These are phyloP conservation scores for Aurelia aurita complex sp. Pacific DNA, from an alignment of 30 jellyfish, hydroid and myxozoan species.

Conservation along the genomic window DNA sequence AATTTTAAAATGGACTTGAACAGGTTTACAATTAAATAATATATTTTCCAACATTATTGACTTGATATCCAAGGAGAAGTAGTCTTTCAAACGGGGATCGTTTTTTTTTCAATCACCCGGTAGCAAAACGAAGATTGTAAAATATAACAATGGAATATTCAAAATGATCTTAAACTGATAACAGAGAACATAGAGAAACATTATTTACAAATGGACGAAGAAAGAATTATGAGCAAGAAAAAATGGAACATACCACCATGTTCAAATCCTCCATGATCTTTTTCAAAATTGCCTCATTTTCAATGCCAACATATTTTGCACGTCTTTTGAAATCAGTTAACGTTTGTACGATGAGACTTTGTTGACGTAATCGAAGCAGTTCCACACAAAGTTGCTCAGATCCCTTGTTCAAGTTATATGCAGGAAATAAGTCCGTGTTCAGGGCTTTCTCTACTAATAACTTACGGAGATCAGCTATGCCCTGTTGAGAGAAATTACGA, in stretches of 20 bases:
- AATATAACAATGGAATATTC: too few species aligned
- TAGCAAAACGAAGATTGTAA: too few species aligned
- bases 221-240: neutral
- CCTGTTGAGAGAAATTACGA: slow-evolving; percentile 46
- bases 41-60: too few species aligned
- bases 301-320: slow-evolving; percentile 65
- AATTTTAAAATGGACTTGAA: too few species aligned
- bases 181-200: too few species aligned
- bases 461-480: slow-evolving; percentile 80
- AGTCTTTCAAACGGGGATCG: too few species aligned
- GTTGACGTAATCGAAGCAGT: slow-evolving; percentile 56
- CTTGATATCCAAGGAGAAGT: too few species aligned
- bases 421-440: slow-evolving; percentile 55
- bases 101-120: too few species aligned
- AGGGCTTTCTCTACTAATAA: slow-evolving; percentile 67
- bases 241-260: slow-evolving; percentile 60
- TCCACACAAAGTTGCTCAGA: slow-evolving; percentile 77
- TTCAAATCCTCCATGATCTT: slow-evolving; percentile 77
- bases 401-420: slow-evolving; percentile 50
- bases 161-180: too few species aligned
- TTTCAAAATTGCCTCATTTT: slow-evolving; percentile 53
- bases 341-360: slow-evolving; percentile 68
- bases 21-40: too few species aligned
- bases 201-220: too few species aligned
- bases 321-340: slow-evolving; percentile 61